phyloP scores from a whole-genome alignment of 2,797 vertebrate species.

The Furcifer pardalis region DNA sequence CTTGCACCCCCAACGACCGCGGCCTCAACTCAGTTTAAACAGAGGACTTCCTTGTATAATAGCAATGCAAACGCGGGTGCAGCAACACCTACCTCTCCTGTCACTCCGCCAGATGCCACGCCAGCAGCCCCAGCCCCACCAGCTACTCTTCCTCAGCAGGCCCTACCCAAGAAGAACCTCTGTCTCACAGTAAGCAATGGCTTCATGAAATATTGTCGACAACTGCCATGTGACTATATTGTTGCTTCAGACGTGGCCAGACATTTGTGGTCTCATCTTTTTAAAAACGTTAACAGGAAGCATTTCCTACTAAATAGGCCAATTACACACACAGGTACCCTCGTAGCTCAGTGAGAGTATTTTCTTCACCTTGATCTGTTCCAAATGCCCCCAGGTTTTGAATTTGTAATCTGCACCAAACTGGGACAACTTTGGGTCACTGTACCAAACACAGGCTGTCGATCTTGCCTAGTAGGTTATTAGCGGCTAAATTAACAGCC shows the following conservation, averaged over 20 bases:
- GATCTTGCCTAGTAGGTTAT: too few species aligned
- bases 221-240: too few species aligned
- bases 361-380: neutral
- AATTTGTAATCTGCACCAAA: neutral
- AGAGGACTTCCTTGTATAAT: slow-evolving; percentile 95
- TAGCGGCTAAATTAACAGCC: neutral
- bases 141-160: slow-evolving; percentile 84
- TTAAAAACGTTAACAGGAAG: too few species aligned
- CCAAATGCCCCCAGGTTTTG: too few species aligned
- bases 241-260: neutral
- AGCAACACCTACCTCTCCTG: slow-evolving; percentile 76
- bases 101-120: slow-evolving; percentile 79
- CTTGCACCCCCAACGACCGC: slow-evolving; percentile 74
- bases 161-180: slow-evolving; percentile 91
- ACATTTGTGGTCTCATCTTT: neutral
- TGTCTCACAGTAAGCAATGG: slow-evolving; percentile 87
- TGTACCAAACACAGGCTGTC: too few species aligned
- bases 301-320: neutral
- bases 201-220: neutral
- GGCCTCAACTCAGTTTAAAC: slow-evolving; percentile 92
- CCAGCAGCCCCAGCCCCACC: slow-evolving; percentile 81
- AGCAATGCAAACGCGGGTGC: slow-evolving; percentile 79
- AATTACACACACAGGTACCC: neutral
- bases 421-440: neutral
- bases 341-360: neutral